Evolutionary conservation across 2,888 invertebrate species (phyloP).

Genomic region (Proisotoma minuta): DNA sequence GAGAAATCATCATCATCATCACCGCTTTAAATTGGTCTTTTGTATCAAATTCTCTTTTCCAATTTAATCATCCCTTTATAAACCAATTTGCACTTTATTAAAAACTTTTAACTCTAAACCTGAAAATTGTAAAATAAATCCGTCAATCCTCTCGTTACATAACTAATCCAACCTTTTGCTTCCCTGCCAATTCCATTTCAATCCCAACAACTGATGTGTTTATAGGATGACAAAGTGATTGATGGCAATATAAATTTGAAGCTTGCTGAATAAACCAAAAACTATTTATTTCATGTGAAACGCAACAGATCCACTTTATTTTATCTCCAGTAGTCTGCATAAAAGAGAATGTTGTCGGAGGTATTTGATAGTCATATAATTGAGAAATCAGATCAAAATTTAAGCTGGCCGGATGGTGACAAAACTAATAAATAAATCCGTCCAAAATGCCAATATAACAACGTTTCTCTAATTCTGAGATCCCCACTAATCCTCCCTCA

Average conservation of each 20-base stretch:
- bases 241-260: neutral
- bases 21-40: neutral
- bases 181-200: neutral
- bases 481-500: neutral
- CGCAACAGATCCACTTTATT: neutral
- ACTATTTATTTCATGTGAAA: no score
- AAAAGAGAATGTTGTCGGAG: neutral
- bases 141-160: no score
- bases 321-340: no score
- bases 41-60: neutral
- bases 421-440: neutral
- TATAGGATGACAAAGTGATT: no score
- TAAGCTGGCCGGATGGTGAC: neutral
- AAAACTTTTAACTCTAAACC: no score
- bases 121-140: no score
- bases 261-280: no score
- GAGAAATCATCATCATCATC: neutral
- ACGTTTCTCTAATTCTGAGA: no score
- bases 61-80: neutral
- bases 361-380: no score
- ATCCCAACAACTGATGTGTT: neutral
- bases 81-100: slow-evolving; percentile 1
- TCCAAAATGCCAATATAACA: neutral
- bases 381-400: neutral
- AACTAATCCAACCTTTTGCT: no score